These are phyloP conservation scores for Phasia obesa DNA, from an alignment of 2,888 invertebrate species.

Conservation along the genomic window DNA sequence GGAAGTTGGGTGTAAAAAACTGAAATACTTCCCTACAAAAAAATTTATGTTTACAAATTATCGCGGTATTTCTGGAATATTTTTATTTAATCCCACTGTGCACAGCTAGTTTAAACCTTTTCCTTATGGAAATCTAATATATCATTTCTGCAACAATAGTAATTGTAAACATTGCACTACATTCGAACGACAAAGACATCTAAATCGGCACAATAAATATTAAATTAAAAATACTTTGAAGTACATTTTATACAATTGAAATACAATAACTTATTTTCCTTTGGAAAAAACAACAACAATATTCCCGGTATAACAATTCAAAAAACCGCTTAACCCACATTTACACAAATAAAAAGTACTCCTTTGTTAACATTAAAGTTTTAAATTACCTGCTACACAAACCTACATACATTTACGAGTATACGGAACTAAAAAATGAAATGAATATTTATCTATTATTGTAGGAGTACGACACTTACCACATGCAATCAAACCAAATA, in stretches of 20 bases:
- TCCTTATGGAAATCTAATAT: slow-evolving; percentile 4
- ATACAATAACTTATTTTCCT: slow-evolving; percentile 31
- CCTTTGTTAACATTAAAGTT: slow-evolving; percentile 13
- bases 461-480: slow-evolving; percentile 83
- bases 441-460: slow-evolving; percentile 5
- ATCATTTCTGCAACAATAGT: slow-evolving; percentile 17
- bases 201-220: slow-evolving; percentile 39
- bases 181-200: not conserved
- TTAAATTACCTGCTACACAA: slow-evolving; percentile 31
- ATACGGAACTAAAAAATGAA: slow-evolving; percentile 9
- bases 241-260: slow-evolving; percentile 14
- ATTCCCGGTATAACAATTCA: not conserved
- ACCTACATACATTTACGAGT: not conserved
- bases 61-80: too few relatives aligned
- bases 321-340: slow-evolving; percentile 53
- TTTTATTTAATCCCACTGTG: too few relatives aligned
- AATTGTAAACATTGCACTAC: slow-evolving; percentile 42
- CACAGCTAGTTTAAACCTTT: not conserved
- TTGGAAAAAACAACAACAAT: not conserved
- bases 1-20: too few relatives aligned
- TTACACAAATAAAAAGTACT: slow-evolving; percentile 12
- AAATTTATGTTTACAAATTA: too few relatives aligned
- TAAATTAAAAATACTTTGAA: not conserved
- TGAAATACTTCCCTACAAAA: too few relatives aligned
- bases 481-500: slow-evolving; percentile 85